Conservation (phyloP, 2,113 vertebrate genomes). For the Cyanoramphus novaezelandiae region DNA sequence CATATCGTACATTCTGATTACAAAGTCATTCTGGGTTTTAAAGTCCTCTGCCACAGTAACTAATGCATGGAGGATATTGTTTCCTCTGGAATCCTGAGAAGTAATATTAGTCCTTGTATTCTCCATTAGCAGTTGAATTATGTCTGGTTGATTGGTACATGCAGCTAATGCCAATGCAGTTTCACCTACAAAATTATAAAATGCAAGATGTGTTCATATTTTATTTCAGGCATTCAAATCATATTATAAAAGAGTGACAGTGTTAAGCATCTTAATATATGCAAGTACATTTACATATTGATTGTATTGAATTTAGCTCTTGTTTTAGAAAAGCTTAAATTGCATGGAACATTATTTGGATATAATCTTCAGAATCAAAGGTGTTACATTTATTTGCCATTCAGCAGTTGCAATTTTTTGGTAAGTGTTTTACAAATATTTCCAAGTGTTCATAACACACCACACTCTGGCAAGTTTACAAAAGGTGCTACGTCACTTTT, state of each 20-base stretch:
- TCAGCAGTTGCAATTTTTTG: neutral
- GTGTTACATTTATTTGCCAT: neutral
- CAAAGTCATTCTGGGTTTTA: constrained; percentile 79
- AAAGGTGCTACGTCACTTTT: neutral
- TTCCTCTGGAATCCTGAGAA: constrained; percentile 80
- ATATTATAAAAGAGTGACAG: neutral
- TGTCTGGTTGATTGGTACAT: constrained; percentile 82
- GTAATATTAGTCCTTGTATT: constrained; percentile 73
- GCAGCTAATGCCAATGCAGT: constrained; percentile 80
- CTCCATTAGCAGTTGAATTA: constrained; percentile 79
- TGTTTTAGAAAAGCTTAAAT: neutral
- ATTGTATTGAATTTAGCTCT: neutral
- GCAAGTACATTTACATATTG: neutral
- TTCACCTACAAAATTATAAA: constrained; percentile 64
- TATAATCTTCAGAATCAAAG: neutral
- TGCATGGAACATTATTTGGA: neutral
- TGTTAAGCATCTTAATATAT: neutral
- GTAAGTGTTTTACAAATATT: neutral
- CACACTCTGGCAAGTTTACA: neutral
- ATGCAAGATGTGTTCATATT: neutral
- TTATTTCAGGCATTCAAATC: neutral
- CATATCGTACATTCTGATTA: constrained; percentile 79
- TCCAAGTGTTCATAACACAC: neutral
- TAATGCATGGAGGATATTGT: constrained; percentile 79
- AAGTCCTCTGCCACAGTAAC: constrained; percentile 80